A percentile compares a stretch with the other conserved stretches of the same genome.
These are phyloP conservation scores for Dolichomitus sp. DNA, from an alignment of 2,888 invertebrate genomes.

Conservation along the genomic window DNA sequence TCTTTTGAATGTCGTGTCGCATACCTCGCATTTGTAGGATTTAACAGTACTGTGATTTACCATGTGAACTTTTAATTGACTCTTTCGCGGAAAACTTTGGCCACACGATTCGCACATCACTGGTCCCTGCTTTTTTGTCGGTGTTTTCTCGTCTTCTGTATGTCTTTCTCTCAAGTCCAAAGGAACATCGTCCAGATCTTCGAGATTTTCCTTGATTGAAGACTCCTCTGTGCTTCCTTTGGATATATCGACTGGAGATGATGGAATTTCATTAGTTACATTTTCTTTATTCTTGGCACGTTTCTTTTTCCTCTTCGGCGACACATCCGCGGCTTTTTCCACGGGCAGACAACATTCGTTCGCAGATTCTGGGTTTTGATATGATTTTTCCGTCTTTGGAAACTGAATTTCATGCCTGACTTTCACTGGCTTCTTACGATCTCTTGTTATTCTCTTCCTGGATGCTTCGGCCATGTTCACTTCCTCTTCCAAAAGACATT, in stretches of 20 bases:
- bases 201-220: background rate
- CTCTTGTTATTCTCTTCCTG: background rate
- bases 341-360: background rate
- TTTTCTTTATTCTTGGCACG: background rate
- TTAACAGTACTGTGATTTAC: slow-evolving; percentile 46
- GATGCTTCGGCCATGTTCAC: background rate
- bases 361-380: background rate
- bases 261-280: background rate
- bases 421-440: background rate
- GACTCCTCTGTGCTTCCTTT: background rate
- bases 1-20: slow-evolving; percentile 66
- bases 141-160: slow-evolving; percentile 3
- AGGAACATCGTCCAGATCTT: slow-evolving; percentile 10
- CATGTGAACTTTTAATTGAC: slow-evolving; percentile 44
- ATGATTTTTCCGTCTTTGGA: background rate
- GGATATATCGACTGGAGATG: background rate
- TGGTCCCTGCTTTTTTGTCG: background rate
- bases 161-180: background rate
- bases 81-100: slow-evolving; percentile 75
- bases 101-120: slow-evolving; percentile 52
- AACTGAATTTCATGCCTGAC: too few relatives aligned
- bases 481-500: background rate
- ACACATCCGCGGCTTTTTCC: background rate
- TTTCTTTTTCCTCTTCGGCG: background rate
- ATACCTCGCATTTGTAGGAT: slow-evolving; percentile 63